Percentiles rank a stretch among this genome's conserved stretches.
phyloP scores from a whole-genome alignment of 2,888 invertebrate species.

The Plemyria rubiginata region DNA sequence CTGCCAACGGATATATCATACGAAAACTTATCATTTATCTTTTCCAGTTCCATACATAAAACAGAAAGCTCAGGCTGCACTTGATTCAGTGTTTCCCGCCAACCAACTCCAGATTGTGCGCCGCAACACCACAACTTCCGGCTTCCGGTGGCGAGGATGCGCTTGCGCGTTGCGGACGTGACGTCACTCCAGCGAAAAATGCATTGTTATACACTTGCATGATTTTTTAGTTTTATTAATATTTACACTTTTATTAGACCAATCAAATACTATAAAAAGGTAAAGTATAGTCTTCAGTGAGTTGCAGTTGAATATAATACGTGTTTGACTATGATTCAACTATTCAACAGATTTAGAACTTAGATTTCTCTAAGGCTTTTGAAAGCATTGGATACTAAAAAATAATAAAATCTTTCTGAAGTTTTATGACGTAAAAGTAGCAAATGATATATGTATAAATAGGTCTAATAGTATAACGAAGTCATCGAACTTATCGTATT shows the following conservation, averaged over 20 bases:
- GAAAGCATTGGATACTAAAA: no score
- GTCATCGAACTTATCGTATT: no score
- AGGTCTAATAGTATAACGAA: no score
- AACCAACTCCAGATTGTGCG: conserved; percentile 81
- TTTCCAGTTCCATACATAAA: conserved; percentile 74
- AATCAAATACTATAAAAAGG: no score
- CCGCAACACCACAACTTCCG: conserved; percentile 81
- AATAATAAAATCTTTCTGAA: no score
- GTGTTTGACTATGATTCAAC: no score
- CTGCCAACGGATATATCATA: conserved; percentile 52
- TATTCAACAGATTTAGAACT: no score
- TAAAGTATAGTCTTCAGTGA: no score
- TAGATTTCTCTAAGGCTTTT: no score
- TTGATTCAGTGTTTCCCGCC: conserved; percentile 83
- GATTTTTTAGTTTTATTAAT: not conserved
- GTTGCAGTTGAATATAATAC: no score
- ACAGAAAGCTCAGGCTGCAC: conserved; percentile 73
- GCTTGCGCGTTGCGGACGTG: conserved; percentile 71
- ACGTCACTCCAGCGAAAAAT: conserved; percentile 52
- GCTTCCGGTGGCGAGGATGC: conserved; percentile 75
- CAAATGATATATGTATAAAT: no score
- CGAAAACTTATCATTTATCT: conserved; percentile 70
- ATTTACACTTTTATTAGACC: not conserved
- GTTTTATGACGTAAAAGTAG: no score
- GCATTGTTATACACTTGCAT: not conserved